Evolutionary conservation across 2,888 invertebrate genomes (phyloP), one percentile per base, ranked within the genome.

Genomic region (Nemotelus pantherinus): DNA sequence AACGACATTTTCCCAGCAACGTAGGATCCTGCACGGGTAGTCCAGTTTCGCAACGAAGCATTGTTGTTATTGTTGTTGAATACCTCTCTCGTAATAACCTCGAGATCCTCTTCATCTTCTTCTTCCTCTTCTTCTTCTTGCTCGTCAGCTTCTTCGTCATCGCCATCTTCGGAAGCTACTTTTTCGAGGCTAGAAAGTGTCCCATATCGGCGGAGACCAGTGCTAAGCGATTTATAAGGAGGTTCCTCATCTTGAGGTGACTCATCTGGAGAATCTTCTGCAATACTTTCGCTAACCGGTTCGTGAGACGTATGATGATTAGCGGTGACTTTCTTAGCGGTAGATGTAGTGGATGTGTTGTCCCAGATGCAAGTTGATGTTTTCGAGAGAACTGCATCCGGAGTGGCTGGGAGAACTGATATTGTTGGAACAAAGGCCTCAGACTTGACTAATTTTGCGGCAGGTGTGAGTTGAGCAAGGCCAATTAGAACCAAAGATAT

Each of bases 1-100:
- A 92, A 89, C 2, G 91, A 89, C 90, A 95, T 94, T 85, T 95
- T 95, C 82, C 94, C 94, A 3, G 93, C 93, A 3, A 95, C 94
- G 84, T 92, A 95, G 53, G 91, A 92, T 1, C 95, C 94, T 4
- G 95, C 94, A 79, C 93, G 89, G 5, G 93, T 92, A 0, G 95
- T 94, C 94, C 95, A 95, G 10, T 92, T 93, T 87, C 81, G 57
- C 47, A 80, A 76, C 3, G 81, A 71, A 39, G 81, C 67, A n/a
- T 79, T 79, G 7, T 78, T 67, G 64, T 76, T 76, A 7, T 78
- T 65, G 39, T 79, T 78, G 25, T 10, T 47, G 7, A 47, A 79
- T 43, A 82, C 77, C n/a, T 79, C 79, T 41, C 55, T 43, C 1
- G 57, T 80, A 55, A 82, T 83, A 2, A 83, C 78, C 71, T 82